Conservation (phyloP, 30 jellyfish, hydroid and myxozoan genomes). For the Mastigias papua region DNA sequence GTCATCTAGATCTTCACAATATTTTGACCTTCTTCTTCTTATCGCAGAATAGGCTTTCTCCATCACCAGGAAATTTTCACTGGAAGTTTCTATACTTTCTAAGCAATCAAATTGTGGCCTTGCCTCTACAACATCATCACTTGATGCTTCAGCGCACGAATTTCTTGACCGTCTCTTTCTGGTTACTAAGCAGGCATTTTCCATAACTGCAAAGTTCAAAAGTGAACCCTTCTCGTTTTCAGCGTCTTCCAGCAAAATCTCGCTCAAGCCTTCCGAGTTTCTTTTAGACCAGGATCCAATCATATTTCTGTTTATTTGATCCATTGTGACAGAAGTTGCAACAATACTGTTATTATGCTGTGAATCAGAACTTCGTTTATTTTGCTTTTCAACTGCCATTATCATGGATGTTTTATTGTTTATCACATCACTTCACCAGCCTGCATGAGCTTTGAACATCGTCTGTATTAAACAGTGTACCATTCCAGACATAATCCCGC, state of each 20-base stretch:
- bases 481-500: slow-evolving; percentile 13
- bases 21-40: slow-evolving; percentile 11
- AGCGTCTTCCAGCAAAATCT: neutral
- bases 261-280: neutral
- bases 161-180: slow-evolving; percentile 22
- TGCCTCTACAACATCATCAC: neutral
- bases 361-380: neutral
- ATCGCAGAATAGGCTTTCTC: slow-evolving; percentile 9
- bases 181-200: slow-evolving; percentile 30
- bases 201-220: slow-evolving; percentile 47
- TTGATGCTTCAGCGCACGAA: neutral
- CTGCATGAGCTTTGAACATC: too few species aligned
- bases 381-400: slow-evolving; percentile 15
- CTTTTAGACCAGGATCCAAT: neutral
- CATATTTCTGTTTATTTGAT: neutral
- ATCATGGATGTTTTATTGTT: neutral
- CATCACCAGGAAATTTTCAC: slow-evolving; percentile 21
- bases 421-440: neutral
- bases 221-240: neutral
- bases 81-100: neutral
- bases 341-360: neutral
- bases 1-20: neutral
- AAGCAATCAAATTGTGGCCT: neutral
- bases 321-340: neutral
- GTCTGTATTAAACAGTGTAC: too few species aligned